A percentile compares a stretch with the other conserved stretches of the same genome.
phyloP scores from a whole-genome alignment of 2,888 invertebrate species.

The Eustalomyia histrio region DNA sequence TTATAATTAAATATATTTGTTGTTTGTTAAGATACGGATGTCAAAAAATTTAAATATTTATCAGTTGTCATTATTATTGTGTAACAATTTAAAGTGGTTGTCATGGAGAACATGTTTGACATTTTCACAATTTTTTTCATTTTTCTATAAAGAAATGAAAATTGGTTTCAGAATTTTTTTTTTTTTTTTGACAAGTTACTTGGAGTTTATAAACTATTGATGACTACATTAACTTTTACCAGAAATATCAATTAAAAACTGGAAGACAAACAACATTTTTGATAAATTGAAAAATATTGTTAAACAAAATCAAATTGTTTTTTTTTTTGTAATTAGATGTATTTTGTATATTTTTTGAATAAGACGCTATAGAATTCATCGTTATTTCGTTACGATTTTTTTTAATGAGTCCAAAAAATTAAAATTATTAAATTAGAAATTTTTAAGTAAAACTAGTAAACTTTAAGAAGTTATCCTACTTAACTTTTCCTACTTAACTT shows the following conservation, averaged over 20 bases:
- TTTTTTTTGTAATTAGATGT: too few species aligned
- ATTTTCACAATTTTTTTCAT: not conserved
- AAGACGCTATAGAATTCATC: too few species aligned
- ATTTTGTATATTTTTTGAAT: too few species aligned
- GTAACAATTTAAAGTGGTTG: conserved; percentile 13
- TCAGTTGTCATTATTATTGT: conserved; percentile 35
- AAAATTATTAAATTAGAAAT: too few species aligned
- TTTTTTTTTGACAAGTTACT: not conserved
- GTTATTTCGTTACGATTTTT: too few species aligned
- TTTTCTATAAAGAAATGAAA: not conserved
- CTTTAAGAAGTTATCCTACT: too few species aligned
- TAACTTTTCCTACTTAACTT: too few species aligned
- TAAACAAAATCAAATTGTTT: not conserved
- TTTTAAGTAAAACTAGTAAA: too few species aligned
- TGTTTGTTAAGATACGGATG: conserved; percentile 40
- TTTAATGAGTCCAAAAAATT: too few species aligned
- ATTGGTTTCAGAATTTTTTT: too few species aligned
- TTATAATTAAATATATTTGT: not conserved
- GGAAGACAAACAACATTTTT: not conserved
- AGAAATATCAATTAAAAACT: not conserved
- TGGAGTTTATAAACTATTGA: not conserved
- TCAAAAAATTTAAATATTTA: conserved; percentile 50
- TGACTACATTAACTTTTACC: not conserved
- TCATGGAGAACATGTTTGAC: not conserved
- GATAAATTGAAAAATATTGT: not conserved